Base-by-base conservation (phyloP, 2,797 vertebrate genomes). In the Lepilemur septentrionalis region DNA sequence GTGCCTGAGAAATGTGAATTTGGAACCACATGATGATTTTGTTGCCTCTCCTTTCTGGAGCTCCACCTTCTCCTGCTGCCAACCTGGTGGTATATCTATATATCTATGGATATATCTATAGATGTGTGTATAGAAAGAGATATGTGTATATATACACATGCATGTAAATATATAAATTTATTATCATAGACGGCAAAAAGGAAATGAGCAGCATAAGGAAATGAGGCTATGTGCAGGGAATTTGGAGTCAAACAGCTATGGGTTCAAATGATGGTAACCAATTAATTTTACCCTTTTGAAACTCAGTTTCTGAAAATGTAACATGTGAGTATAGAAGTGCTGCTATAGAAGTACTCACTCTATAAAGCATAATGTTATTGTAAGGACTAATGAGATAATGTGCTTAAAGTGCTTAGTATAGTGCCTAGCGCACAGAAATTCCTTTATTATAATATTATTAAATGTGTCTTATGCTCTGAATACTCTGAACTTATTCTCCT, bases 251-350 rank as follows among this genome's bases (percentile, higher is more conserved):
- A 93, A 76, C 0, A 67, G 5, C 7, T 83, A 0, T 22, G 82
- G 20, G 17, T 46, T 96, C 38, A 86, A 73, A 70, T 57, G 35
- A 70, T 30, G 67, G 1, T 67, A 48, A 15, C 30, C 52, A 91
- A 86, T 89, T 79, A 78, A 52, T 48, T 93, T 61, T 72, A 80
- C 41, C 15, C 11, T 65, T 90, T 78, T 55, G 46, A 55, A 79
- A 90, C 1, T 70, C 43, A 81, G 28, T 76, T 90, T 88, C 46
- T 78, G 50, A 95, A 85, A 94, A 59, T 32, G 14, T 82, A 94
- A 59, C n/a, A 52, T 38, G 30, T 7, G 61, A 90, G 30, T 73
- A 89, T 38, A 78, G 38, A 92, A 52, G 11, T 22, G 38, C 32
- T 46, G 8, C 22, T 48, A 48, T 48, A 48, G 48, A 48, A 48